Percentiles rank a stretch among this genome's conserved stretches.
phyloP scores from a whole-genome alignment of 2,888 invertebrate genomes.

The Euzophera pinguis region DNA sequence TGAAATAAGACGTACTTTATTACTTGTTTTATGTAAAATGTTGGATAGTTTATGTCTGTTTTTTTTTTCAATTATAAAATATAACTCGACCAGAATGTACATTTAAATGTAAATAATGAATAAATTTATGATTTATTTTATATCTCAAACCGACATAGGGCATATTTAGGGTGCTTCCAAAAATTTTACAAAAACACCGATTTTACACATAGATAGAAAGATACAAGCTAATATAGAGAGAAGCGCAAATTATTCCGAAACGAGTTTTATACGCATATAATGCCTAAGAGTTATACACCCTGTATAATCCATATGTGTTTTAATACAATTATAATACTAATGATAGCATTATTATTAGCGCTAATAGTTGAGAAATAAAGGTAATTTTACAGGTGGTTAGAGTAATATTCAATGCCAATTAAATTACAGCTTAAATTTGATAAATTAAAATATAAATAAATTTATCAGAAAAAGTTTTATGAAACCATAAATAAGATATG shows the following conservation, averaged over 20 bases:
- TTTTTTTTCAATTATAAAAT: too few relatives aligned
- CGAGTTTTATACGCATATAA: conserved; percentile 44
- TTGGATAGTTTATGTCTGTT: too few relatives aligned
- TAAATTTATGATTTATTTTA: too few relatives aligned
- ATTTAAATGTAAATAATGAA: too few relatives aligned
- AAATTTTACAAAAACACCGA: conserved; percentile 34
- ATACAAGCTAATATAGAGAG: conserved; percentile 28
- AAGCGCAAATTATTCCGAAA: conserved; percentile 33
- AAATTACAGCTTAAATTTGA: too few relatives aligned
- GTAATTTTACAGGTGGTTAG: not conserved
- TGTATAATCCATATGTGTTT: conserved; percentile 71
- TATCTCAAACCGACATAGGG: not conserved
- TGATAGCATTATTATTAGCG: conserved; percentile 22
- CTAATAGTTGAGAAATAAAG: conserved; percentile 21
- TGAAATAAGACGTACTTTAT: too few relatives aligned
- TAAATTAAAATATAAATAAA: too few relatives aligned
- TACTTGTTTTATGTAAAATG: too few relatives aligned
- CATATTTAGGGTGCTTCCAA: conserved; percentile 15
- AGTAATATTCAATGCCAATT: not conserved
- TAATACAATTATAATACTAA: conserved; percentile 41
- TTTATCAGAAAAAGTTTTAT: too few relatives aligned
- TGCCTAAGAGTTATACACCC: conserved; percentile 72
- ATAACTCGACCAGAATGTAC: too few relatives aligned
- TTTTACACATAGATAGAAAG: conserved; percentile 32
- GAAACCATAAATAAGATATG: too few relatives aligned